A percentile compares a stretch with the other conserved stretches of the same genome.
Evolutionary conservation across 2,888 invertebrate species (phyloP).

Genomic region (Autographa pulchrina): DNA sequence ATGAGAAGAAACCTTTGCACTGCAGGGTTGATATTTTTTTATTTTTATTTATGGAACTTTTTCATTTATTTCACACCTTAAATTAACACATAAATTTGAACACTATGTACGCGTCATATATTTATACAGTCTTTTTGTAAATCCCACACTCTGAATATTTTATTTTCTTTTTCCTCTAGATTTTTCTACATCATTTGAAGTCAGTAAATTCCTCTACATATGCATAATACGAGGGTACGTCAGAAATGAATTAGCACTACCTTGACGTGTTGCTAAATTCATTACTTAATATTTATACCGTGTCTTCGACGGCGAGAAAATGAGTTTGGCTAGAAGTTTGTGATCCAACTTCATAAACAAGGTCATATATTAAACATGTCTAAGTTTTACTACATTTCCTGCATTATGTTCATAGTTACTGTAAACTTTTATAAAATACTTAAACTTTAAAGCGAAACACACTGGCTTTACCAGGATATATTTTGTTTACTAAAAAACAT

Average conservation of each 20-base stretch:
- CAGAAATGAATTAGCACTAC: background rate
- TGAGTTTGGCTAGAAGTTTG: background rate
- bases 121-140: constrained; percentile 6
- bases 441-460: too few relatives aligned
- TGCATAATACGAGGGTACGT: background rate
- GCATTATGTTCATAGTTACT: background rate
- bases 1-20: background rate
- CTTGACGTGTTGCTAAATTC: constrained; percentile 2
- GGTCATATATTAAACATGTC: background rate
- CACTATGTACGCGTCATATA: background rate
- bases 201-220: constrained; percentile 25
- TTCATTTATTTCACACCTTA: background rate
- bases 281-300: constrained; percentile 2
- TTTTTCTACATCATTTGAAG: constrained; percentile 45
- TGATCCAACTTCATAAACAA: background rate
- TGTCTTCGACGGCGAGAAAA: background rate
- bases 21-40: background rate
- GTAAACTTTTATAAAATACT: background rate
- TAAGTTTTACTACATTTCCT: background rate
- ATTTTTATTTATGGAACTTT: background rate
- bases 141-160: constrained; percentile 34
- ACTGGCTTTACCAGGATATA: too few relatives aligned
- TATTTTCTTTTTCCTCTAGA: constrained; percentile 29
- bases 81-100: too few relatives aligned
- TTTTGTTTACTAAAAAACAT: too few relatives aligned